Evolutionary conservation across 2,797 vertebrate genomes (phyloP), one percentile per base, ranked within the genome.

Genomic region (Phataginus tricuspis): DNA sequence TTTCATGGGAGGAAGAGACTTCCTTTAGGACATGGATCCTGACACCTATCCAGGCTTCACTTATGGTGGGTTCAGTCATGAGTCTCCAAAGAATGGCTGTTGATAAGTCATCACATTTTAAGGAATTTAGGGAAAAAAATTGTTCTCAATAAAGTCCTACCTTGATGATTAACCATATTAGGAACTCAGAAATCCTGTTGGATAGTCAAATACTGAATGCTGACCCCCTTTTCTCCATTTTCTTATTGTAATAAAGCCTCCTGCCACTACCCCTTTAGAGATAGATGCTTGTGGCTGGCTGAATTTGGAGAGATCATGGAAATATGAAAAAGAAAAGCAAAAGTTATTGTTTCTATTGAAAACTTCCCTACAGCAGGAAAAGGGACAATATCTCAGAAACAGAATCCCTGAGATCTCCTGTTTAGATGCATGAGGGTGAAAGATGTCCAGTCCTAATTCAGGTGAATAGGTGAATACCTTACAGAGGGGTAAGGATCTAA

Each of bases 301-400:
- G 31, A 85, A 45, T 27, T 87, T 61, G 57, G 51, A 92, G 31
- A 72, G 96, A 90, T 37, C n/a, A 10, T 37, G 66, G 49, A 78
- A 85, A 95, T 10, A 5, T 86, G 34, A 78, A 82, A 92, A 80
- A 84, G 57, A 31, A 86, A 89, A 77, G n/a, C 27, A 59, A 39
- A 92, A 92, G 15, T 31, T n/a, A 45, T 82, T 12, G 31, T 74
- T 87, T 84, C 12, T 51, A 55, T 29, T 55, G 31, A 51, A 92
- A 69, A 82, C 13, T 59, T 82, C 8, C 39, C 21, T 51, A 10
- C 9, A 21, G 6, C 37, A 53, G 14, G 25, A 66, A 74, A 78
- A 9, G 55, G 29, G 27, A 11, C 18, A 25, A 25, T n/a, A 23
- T 25, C 21, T 74, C 31, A 51, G n/a, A 37, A 82, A 64, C 14